Conservation (phyloP, 2,888 invertebrate species). For the Endomychus coccineus region DNA sequence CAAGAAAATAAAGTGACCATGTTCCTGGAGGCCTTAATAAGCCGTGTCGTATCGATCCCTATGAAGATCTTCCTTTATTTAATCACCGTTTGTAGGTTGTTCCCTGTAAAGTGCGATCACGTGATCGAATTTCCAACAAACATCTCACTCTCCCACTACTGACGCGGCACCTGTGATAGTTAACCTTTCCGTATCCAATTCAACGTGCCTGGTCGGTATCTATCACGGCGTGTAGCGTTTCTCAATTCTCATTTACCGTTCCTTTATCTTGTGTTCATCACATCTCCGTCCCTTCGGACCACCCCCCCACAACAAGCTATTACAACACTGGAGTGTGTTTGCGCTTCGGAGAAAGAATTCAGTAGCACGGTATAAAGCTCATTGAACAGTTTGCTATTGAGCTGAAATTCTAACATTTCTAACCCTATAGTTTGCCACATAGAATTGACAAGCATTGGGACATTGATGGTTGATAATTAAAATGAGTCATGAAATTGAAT, state of each 20-base stretch:
- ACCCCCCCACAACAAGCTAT: too few species aligned
- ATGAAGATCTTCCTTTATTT: slow-evolving; percentile 26
- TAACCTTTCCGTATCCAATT: slow-evolving; percentile 27
- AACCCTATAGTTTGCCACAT: too few species aligned
- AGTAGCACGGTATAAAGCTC: too few species aligned
- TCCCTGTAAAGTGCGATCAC: slow-evolving; percentile 33
- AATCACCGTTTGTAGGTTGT: slow-evolving; percentile 25
- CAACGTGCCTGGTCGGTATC: slow-evolving; percentile 28
- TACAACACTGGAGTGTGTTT: too few species aligned
- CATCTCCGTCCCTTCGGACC: slow-evolving; percentile 32
- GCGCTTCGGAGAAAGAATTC: too few species aligned
- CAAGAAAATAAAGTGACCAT: too few species aligned
- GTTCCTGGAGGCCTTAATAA: too few species aligned
- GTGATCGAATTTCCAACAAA: slow-evolving; percentile 38
- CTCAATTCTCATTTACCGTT: slow-evolving; percentile 38
- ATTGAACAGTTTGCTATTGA: too few species aligned
- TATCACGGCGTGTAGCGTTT: slow-evolving; percentile 35
- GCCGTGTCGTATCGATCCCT: slow-evolving; percentile 13
- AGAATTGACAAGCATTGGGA: too few species aligned
- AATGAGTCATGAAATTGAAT: too few species aligned
- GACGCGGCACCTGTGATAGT: slow-evolving; percentile 31
- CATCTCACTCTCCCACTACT: slow-evolving; percentile 27
- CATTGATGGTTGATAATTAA: too few species aligned
- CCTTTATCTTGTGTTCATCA: slow-evolving; percentile 37
- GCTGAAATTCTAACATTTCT: too few species aligned